Conservation (phyloP, 35 echinoderm and acorn worm species). For the Lytechinus variegatus region DNA sequence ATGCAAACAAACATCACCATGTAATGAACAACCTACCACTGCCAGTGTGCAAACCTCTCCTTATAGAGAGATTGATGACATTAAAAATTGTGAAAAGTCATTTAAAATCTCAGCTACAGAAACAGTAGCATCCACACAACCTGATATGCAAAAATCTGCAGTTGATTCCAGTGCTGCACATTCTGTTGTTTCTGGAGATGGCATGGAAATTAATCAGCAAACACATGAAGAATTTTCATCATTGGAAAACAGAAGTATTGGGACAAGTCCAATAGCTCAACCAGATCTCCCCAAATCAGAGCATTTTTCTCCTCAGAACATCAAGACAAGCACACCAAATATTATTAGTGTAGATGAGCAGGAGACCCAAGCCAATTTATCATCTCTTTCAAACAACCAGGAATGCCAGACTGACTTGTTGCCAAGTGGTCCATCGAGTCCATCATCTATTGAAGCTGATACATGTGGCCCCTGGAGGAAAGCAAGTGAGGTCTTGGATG, state of each 20-base stretch:
- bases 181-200: background rate
- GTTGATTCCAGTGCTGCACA: background rate
- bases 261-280: conserved; percentile 23
- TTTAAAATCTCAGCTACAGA: background rate
- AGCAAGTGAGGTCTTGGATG: conserved; percentile 24
- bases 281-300: background rate
- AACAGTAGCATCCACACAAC: background rate
- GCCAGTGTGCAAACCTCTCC: background rate
- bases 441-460: background rate
- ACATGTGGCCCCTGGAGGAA: background rate
- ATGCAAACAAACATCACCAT: background rate
- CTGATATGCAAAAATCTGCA: background rate
- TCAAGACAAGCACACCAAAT: conserved; percentile 7
- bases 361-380: background rate
- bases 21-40: background rate
- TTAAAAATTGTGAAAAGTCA: background rate
- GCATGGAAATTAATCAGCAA: background rate
- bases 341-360: background rate
- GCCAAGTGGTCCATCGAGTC: background rate
- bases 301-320: background rate
- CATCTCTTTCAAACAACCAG: conserved; percentile 14
- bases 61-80: background rate
- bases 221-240: background rate
- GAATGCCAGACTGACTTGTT: conserved; percentile 25
- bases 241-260: background rate